Evolutionary conservation across 2,113 vertebrate species (phyloP).

Genomic region (Hippocampus mohnikei): DNA sequence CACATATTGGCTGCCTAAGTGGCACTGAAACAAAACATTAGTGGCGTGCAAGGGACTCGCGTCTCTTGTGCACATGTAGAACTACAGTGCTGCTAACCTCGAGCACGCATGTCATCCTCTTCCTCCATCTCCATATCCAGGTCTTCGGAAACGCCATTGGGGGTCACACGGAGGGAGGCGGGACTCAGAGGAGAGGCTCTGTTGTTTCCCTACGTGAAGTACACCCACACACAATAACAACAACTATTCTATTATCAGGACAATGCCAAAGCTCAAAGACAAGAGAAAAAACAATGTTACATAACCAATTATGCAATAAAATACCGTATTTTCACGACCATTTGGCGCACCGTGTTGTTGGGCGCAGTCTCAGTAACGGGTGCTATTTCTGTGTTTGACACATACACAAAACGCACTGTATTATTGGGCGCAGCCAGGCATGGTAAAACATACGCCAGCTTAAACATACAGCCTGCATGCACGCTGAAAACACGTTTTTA

Average conservation of each 20-base stretch:
- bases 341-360: no score
- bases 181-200: conserved; percentile 78
- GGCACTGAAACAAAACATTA: neutral
- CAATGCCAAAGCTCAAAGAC: neutral
- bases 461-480: no score
- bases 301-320: neutral
- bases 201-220: conserved; percentile 67
- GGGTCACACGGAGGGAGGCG: conserved; percentile 81
- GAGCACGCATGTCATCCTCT: conserved; percentile 85
- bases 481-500: no score
- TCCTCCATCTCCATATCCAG: conserved; percentile 90
- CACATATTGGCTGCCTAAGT: no score
- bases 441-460: no score
- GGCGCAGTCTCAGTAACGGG: no score
- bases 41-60: neutral
- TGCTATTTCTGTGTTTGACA: no score
- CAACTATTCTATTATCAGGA: neutral
- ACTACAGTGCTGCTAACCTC: conserved; percentile 73
- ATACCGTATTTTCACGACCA: no score
- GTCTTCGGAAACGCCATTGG: conserved; percentile 83
- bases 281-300: neutral
- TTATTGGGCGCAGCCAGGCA: no score
- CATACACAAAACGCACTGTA: no score
- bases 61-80: neutral
- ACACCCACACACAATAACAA: neutral